A percentile compares a stretch with the other conserved stretches of the same genome.
Conservation (phyloP, 2,113 vertebrate species). For the Urocolius indicus region DNA sequence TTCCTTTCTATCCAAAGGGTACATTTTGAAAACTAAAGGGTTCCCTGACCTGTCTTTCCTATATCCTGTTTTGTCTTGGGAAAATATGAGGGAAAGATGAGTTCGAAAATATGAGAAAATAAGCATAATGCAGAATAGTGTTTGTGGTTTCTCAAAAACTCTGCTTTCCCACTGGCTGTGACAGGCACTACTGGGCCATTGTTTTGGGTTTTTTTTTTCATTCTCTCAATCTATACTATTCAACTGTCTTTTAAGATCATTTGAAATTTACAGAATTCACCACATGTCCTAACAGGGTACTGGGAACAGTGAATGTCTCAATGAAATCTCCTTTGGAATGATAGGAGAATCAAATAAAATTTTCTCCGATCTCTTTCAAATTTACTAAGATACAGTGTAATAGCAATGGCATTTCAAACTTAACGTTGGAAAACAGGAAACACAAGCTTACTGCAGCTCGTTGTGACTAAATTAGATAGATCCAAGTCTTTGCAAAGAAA, state of each 20-base stretch:
- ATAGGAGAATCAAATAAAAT: not conserved
- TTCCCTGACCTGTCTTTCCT: not conserved
- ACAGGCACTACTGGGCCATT: not conserved
- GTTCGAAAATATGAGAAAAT: not conserved
- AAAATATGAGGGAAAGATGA: fast-evolving
- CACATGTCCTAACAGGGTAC: not conserved
- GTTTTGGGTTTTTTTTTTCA: not conserved
- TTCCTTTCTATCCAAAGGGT: not conserved
- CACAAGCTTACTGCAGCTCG: not conserved
- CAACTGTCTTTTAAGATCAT: not conserved
- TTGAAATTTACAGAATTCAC: not conserved
- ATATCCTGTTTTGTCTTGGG: not conserved
- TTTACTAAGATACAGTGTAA: not conserved
- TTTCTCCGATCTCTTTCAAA: not conserved
- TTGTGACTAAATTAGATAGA: not conserved
- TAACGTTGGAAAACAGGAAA: not conserved
- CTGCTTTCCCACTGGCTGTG: not conserved
- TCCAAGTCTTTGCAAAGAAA: not conserved
- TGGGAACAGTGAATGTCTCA: not conserved
- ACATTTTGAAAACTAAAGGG: not conserved
- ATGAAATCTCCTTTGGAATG: not conserved
- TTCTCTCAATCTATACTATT: not conserved
- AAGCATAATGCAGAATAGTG: not conserved
- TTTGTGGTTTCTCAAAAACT: not conserved
- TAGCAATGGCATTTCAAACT: not conserved